Evolutionary conservation across 2,797 vertebrate species (phyloP).

Genomic region (Channa striata): DNA sequence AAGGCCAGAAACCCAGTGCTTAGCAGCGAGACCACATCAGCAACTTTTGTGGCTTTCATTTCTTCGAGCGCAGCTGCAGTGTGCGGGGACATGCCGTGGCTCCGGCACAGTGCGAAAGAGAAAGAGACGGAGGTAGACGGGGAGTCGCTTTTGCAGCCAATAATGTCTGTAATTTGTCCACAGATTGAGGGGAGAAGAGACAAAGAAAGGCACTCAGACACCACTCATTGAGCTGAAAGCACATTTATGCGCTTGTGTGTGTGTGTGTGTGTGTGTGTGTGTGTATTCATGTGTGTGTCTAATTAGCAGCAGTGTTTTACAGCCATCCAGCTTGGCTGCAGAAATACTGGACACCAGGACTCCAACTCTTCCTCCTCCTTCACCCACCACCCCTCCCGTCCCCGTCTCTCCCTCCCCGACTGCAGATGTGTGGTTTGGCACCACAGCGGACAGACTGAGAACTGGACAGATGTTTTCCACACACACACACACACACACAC

Average conservation of each 20-base stretch:
- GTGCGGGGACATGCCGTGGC: constrained; percentile 55
- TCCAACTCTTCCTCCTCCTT: constrained; percentile 12
- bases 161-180: constrained; percentile 78
- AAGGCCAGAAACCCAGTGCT: constrained; percentile 58
- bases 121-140: constrained; percentile 50
- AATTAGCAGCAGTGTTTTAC: constrained; percentile 62
- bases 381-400: background rate
- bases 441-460: constrained; percentile 12
- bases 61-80: constrained; percentile 64
- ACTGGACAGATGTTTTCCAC: constrained; percentile 54
- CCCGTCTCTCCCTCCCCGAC: too few species aligned
- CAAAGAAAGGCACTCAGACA: constrained; percentile 56
- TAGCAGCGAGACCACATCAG: constrained; percentile 65
- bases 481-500: constrained; percentile 27
- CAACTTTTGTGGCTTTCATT: constrained; percentile 75
- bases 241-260: constrained; percentile 31
- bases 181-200: constrained; percentile 55
- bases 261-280: constrained; percentile 26
- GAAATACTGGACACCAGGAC: constrained; percentile 36
- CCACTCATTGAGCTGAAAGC: constrained; percentile 48
- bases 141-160: constrained; percentile 60
- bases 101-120: constrained; percentile 38
- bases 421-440: constrained; percentile 67
- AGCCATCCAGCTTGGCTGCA: constrained; percentile 44
- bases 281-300: constrained; percentile 27